Evolutionary conservation across 2,797 vertebrate genomes (phyloP).

Genomic region (Tiaroga cobitis): DNA sequence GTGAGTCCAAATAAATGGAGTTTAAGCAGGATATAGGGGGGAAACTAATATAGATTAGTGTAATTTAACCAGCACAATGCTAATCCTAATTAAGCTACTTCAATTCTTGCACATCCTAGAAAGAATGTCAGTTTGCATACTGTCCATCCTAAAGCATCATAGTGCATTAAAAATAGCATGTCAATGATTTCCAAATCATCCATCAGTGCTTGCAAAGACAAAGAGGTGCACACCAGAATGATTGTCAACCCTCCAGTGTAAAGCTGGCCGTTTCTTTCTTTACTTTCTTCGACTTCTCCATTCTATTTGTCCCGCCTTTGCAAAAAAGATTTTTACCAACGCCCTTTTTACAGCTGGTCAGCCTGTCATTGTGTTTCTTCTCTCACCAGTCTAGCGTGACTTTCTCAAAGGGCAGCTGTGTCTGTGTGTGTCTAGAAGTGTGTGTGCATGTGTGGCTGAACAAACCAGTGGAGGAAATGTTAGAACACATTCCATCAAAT

Average conservation of each 20-base stretch:
- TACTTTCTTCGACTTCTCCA: background rate
- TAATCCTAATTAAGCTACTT: background rate
- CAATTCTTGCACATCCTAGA: background rate
- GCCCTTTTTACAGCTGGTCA: slow-evolving; percentile 59
- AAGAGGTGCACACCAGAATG: background rate
- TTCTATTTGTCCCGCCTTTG: slow-evolving; percentile 24
- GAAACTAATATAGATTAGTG: background rate
- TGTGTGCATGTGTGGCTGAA: slow-evolving; percentile 43
- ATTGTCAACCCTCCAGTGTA: background rate
- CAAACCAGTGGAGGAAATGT: slow-evolving; percentile 49
- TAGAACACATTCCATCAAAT: slow-evolving; percentile 61
- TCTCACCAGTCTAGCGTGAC: slow-evolving; percentile 44
- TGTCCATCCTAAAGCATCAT: background rate
- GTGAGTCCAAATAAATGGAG: background rate
- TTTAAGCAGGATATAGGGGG: background rate
- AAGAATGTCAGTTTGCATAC: background rate
- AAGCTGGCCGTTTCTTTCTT: slow-evolving; percentile 8
- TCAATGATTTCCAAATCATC: background rate
- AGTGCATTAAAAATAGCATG: background rate
- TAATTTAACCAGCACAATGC: background rate
- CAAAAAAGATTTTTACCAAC: slow-evolving; percentile 48
- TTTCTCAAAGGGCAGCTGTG: slow-evolving; percentile 59
- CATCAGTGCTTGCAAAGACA: background rate
- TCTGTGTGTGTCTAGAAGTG: slow-evolving; percentile 51
- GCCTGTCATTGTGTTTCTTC: slow-evolving; percentile 56